A percentile compares a stretch with the other conserved stretches of the same genome.
Conservation (phyloP, 2,888 invertebrate genomes). For the Crepidodera aurea region DNA sequence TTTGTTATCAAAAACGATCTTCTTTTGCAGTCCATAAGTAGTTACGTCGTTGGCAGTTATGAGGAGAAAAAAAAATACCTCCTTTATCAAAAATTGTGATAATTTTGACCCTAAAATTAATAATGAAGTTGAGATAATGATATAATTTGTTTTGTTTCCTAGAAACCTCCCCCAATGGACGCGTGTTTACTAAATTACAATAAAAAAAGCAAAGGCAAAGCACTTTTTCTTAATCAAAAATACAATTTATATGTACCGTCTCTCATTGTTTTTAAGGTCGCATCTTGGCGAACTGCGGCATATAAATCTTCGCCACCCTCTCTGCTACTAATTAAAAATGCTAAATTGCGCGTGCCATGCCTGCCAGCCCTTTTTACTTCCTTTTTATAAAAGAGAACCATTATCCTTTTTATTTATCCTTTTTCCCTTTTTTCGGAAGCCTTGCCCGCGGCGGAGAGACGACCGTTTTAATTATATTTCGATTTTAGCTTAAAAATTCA, state of each 20-base stretch:
- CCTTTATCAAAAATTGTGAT: too few relatives aligned
- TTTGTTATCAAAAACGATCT: too few relatives aligned
- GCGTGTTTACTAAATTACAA: not conserved
- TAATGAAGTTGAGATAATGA: not conserved
- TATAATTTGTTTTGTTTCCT: not conserved
- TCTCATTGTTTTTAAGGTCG: constrained; percentile 39
- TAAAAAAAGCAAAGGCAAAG: constrained; percentile 7
- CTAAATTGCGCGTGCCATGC: constrained; percentile 60
- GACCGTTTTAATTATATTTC: constrained; percentile 32
- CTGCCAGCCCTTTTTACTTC: constrained; percentile 48
- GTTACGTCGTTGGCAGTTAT: too few relatives aligned
- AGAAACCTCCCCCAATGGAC: not conserved
- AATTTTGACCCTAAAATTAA: too few relatives aligned
- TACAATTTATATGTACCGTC: constrained; percentile 37
- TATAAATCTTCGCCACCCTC: constrained; percentile 58
- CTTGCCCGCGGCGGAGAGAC: constrained; percentile 17
- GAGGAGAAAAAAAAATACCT: too few relatives aligned
- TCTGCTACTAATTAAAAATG: constrained; percentile 60
- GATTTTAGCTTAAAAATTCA: constrained; percentile 31
- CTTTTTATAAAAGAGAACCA: constrained; percentile 37
- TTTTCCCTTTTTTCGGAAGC: constrained; percentile 32
- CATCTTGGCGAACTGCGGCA: constrained; percentile 47
- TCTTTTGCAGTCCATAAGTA: too few relatives aligned
- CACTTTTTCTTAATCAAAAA: constrained; percentile 35
- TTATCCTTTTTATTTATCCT: constrained; percentile 39